Percentiles rank a stretch among this genome's conserved stretches.
Conservation (phyloP, 2,113 vertebrate species). For the Gnathonemus longibarbis region DNA sequence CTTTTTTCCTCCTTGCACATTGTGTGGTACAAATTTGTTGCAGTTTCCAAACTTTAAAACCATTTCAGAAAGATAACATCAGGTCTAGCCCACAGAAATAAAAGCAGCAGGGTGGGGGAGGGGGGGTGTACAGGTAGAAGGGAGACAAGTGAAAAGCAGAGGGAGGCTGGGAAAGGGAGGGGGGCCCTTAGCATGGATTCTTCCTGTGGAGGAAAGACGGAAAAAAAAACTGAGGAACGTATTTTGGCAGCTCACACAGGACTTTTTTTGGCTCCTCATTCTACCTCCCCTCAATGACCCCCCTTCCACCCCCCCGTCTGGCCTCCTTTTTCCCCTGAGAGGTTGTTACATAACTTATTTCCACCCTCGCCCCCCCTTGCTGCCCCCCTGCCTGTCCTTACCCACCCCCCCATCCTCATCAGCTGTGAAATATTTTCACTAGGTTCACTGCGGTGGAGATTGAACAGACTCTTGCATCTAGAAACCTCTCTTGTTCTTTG, state of each 20-base stretch:
- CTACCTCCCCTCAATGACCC: neutral
- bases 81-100: neutral
- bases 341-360: slow-evolving; percentile 61
- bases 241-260: slow-evolving; percentile 30
- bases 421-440: slow-evolving; percentile 60
- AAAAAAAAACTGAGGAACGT: slow-evolving; percentile 13
- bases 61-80: neutral
- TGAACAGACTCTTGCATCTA: slow-evolving; percentile 46
- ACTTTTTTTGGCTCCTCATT: slow-evolving; percentile 28
- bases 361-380: slow-evolving; percentile 28
- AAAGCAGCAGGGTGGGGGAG: neutral
- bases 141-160: neutral
- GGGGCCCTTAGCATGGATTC: neutral
- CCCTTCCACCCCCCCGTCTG: slow-evolving; percentile 35
- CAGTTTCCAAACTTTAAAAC: neutral
- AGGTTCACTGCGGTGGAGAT: slow-evolving; percentile 43
- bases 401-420: slow-evolving; percentile 22
- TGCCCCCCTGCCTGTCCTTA: neutral
- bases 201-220: slow-evolving; percentile 5
- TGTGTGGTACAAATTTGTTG: neutral
- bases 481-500: slow-evolving; percentile 42
- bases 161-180: neutral
- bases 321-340: slow-evolving; percentile 39
- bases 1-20: neutral
- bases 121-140: neutral